These are phyloP conservation scores for Tupaia chinensis DNA, from an alignment of 2,113 vertebrate genomes.

Conservation along the genomic window DNA sequence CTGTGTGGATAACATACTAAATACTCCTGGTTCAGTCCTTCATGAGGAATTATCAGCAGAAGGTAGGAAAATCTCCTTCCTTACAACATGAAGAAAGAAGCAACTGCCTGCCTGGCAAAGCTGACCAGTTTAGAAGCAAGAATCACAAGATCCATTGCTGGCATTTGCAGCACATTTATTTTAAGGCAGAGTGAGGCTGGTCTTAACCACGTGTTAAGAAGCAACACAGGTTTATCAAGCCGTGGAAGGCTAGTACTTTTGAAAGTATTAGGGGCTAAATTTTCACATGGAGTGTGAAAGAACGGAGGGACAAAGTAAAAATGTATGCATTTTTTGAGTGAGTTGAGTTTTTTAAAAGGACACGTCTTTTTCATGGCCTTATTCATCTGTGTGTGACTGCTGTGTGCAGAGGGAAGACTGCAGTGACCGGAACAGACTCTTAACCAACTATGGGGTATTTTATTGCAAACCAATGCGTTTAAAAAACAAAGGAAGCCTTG, in stretches of 20 bases:
- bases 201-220: neutral
- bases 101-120: neutral
- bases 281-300: neutral
- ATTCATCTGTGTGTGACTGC: neutral
- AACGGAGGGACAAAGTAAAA: neutral
- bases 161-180: conserved; percentile 5
- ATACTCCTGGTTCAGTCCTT: neutral
- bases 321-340: neutral
- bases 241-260: neutral
- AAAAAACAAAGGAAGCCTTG: neutral
- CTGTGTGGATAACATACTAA: neutral
- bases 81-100: conserved; percentile 11
- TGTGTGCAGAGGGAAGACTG: neutral
- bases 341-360: neutral
- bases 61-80: neutral
- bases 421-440: neutral
- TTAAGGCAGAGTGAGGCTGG: neutral
- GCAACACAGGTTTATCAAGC: neutral
- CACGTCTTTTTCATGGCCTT: neutral
- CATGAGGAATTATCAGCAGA: neutral
- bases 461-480: neutral
- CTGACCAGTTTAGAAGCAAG: neutral
- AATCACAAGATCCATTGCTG: neutral
- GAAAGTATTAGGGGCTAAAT: neutral
- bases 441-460: neutral